phyloP scores from a whole-genome alignment of 2,888 invertebrate species.

The Drosophila kambysellisi region DNA sequence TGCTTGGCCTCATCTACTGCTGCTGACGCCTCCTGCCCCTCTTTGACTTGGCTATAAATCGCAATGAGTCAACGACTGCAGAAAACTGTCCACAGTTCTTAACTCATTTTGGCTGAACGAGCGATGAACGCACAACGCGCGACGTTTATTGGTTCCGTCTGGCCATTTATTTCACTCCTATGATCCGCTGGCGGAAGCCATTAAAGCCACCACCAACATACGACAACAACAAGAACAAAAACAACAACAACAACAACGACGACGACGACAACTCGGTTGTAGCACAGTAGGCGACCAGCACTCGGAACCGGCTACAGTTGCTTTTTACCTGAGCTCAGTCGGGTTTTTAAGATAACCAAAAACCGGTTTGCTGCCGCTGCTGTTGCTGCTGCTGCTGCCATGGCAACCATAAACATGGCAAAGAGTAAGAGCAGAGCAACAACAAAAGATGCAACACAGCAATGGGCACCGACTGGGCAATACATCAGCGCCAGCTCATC shows the following conservation, averaged over 20 bases:
- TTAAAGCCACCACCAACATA: constrained; percentile 84
- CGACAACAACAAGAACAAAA: constrained; percentile 36
- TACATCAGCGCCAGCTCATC: constrained; percentile 56
- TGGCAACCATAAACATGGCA: constrained; percentile 70
- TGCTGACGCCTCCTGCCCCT: background rate
- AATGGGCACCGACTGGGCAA: constrained; percentile 32
- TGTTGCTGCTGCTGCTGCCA: constrained; percentile 45
- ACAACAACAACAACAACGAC: constrained; percentile 9
- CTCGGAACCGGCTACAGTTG: constrained; percentile 55
- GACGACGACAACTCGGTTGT: constrained; percentile 22
- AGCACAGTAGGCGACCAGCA: constrained; percentile 56
- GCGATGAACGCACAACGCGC: constrained; percentile 72
- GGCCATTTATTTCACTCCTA: constrained; percentile 84
- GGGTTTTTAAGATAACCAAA: constrained; percentile 64
- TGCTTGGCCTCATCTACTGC: background rate
- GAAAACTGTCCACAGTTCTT: constrained; percentile 76
- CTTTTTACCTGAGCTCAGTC: constrained; percentile 58
- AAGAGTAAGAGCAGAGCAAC: constrained; percentile 33
- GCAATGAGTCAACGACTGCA: constrained; percentile 67
- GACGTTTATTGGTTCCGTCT: constrained; percentile 85
- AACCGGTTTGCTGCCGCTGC: constrained; percentile 63
- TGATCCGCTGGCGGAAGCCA: constrained; percentile 85
- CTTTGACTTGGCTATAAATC: constrained; percentile 59
- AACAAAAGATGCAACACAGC: constrained; percentile 43
- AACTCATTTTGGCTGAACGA: constrained; percentile 70